These are phyloP conservation scores for Arctia plantaginis DNA, from an alignment of 2,888 invertebrate species.

Conservation along the genomic window DNA sequence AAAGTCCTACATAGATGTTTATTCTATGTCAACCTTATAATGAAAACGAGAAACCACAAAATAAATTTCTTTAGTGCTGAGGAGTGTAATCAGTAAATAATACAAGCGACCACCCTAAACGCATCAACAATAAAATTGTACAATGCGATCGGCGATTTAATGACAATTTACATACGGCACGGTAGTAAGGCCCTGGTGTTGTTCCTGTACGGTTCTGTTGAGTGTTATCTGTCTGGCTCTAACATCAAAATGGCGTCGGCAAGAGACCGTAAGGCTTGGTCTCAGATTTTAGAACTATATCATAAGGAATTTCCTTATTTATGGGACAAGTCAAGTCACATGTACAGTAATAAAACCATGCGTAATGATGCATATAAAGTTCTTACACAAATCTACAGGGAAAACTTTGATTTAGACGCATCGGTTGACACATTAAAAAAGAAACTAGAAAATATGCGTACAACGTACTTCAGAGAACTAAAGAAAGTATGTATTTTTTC, in stretches of 20 bases:
- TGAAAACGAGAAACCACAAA: neutral
- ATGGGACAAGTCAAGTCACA: conserved; percentile 19
- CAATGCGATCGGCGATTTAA: conserved; percentile 17
- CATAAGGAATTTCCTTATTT: conserved; percentile 23
- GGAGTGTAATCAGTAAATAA: neutral
- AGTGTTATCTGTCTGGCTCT: neutral
- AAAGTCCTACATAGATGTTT: neutral
- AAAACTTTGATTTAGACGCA: conserved; percentile 16
- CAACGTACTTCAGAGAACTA: conserved; percentile 20
- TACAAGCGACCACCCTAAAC: conserved; percentile 6
- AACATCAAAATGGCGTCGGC: conserved; percentile 15
- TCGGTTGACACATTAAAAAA: conserved; percentile 16
- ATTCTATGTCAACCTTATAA: too few species aligned
- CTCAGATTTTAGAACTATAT: conserved; percentile 19
- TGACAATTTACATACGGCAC: conserved; percentile 8
- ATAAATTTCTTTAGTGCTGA: neutral
- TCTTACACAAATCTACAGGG: conserved; percentile 22
- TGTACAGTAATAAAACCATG: conserved; percentile 20
- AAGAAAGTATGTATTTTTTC: conserved; percentile 15
- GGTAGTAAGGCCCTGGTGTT: conserved; percentile 1
- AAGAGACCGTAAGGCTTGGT: conserved; percentile 21
- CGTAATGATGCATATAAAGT: conserved; percentile 19
- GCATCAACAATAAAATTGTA: conserved; percentile 7
- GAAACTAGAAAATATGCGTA: conserved; percentile 22
- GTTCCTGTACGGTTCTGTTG: neutral